Evolutionary conservation across 2,888 invertebrate species (phyloP).

Genomic region (Cloeon dipterum): DNA sequence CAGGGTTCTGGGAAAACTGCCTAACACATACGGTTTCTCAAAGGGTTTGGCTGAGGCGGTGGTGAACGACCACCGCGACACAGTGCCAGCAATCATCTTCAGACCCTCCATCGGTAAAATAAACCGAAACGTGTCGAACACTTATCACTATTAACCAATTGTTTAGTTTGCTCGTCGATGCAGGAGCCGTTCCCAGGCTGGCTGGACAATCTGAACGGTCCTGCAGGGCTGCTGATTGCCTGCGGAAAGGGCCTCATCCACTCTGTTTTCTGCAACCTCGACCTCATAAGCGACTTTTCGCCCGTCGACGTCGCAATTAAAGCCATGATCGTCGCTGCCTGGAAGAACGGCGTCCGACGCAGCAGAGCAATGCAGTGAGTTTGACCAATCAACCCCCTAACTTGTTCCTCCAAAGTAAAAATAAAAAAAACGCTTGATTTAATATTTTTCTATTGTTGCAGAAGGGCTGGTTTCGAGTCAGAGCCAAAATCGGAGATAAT

Average conservation of each 20-base stretch:
- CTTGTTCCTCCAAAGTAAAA: too few species aligned
- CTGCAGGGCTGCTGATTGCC: constrained; percentile 3
- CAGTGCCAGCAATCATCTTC: constrained; percentile 4
- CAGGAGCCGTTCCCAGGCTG: constrained; percentile 5
- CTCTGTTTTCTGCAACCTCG: constrained; percentile 1
- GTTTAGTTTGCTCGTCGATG: constrained; percentile 3
- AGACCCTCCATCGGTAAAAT: constrained; percentile 5
- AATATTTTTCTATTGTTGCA: too few species aligned
- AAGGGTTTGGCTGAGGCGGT: constrained; percentile 5
- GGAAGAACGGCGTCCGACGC: neutral
- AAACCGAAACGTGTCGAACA: too few species aligned
- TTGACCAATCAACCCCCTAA: too few species aligned
- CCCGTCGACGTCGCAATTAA: constrained; percentile 5
- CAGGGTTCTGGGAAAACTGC: constrained; percentile 4
- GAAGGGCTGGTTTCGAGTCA: too few species aligned
- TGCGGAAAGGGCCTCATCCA: constrained; percentile 3
- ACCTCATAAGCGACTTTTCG: constrained; percentile 1
- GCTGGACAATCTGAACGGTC: constrained; percentile 6
- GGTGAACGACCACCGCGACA: constrained; percentile 5
- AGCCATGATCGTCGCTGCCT: constrained; percentile 4
- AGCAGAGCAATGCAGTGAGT: neutral
- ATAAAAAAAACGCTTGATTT: too few species aligned
- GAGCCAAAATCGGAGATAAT: too few species aligned
- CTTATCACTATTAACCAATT: too few species aligned
- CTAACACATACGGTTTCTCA: constrained; percentile 5